Conservation (phyloP, 2,113 vertebrate genomes). For the Miniopterus natalensis region DNA sequence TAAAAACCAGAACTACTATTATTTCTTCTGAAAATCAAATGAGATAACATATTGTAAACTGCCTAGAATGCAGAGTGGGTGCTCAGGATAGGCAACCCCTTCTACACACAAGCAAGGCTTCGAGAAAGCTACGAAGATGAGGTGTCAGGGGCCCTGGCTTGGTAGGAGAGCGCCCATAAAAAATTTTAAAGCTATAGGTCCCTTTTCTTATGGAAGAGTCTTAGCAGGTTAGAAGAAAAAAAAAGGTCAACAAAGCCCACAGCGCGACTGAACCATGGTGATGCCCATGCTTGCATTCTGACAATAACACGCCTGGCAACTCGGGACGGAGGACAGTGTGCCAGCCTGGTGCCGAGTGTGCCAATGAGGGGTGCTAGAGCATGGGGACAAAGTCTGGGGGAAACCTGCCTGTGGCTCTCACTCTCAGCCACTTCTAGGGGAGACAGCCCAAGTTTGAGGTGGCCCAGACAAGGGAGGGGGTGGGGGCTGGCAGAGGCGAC, state of each 20-base stretch:
- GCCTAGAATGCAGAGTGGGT: neutral
- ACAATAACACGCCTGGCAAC: neutral
- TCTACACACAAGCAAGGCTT: neutral
- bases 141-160: neutral
- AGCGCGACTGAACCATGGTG: neutral
- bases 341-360: neutral
- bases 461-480: rapidly evolving
- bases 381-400: neutral
- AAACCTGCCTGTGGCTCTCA: neutral
- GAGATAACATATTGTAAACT: neutral
- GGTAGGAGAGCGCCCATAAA: neutral
- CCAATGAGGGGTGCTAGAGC: neutral
- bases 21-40: neutral
- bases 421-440: neutral
- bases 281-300: rapidly evolving
- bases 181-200: neutral
- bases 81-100: neutral
- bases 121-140: rapidly evolving
- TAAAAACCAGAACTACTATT: neutral
- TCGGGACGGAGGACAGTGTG: rapidly evolving
- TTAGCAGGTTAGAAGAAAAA: neutral
- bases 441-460: neutral
- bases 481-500: neutral
- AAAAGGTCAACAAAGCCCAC: neutral
- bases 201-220: neutral